Percentiles rank a stretch among this genome's conserved stretches.
phyloP scores from a whole-genome alignment of 2,113 vertebrate genomes.

The Muscicapa adusta region DNA sequence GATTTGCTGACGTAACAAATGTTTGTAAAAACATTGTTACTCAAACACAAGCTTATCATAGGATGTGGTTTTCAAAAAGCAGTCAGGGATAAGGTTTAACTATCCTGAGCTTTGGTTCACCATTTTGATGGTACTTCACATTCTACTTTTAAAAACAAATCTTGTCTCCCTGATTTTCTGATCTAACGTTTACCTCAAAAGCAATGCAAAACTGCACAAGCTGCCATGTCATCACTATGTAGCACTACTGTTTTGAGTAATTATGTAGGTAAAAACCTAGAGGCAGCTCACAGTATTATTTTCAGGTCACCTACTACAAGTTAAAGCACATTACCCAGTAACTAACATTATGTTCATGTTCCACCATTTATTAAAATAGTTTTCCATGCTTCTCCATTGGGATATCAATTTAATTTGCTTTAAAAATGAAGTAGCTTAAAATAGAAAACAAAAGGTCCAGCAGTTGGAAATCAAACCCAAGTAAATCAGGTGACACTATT shows the following conservation, averaged over 20 bases:
- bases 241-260: neutral
- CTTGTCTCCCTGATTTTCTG: neutral
- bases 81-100: neutral
- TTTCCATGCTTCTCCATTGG: neutral
- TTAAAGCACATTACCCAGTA: neutral
- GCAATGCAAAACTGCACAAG: neutral
- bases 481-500: neutral
- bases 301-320: neutral
- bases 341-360: neutral
- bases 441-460: neutral
- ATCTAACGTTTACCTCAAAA: neutral
- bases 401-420: neutral
- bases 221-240: neutral
- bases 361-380: neutral
- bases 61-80: neutral
- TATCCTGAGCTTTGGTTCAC: neutral
- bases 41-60: neutral
- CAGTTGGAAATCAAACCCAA: neutral
- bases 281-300: neutral
- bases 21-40: neutral
- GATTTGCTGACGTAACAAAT: neutral
- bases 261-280: neutral
- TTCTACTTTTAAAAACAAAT: neutral
- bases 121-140: neutral
- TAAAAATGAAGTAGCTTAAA: neutral